These are phyloP conservation scores for Phataginus tricuspis DNA, from an alignment of 2,797 vertebrate species.

Conservation along the genomic window DNA sequence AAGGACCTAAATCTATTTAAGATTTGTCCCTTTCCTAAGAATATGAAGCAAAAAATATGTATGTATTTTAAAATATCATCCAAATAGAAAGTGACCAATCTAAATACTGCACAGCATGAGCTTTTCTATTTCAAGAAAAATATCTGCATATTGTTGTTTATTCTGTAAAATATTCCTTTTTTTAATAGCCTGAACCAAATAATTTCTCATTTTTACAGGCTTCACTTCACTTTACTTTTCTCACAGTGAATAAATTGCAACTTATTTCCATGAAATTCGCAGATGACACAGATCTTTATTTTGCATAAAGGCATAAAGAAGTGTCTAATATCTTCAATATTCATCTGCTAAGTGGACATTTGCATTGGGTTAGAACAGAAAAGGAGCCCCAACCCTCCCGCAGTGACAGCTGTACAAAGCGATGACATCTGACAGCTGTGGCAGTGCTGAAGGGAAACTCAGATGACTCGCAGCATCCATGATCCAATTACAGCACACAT, in stretches of 20 bases:
- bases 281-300: slow-evolving; percentile 98
- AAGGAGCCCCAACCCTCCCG: slow-evolving; percentile 93
- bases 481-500: slow-evolving; percentile 99
- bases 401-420: slow-evolving; percentile 96
- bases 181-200: slow-evolving; percentile 98
- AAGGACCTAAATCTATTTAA: slow-evolving; percentile 57
- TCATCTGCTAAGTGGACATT: slow-evolving; percentile 99
- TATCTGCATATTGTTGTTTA: slow-evolving; percentile 90
- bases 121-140: slow-evolving; percentile 74
- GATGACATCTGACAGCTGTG: slow-evolving; percentile 99
- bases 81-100: slow-evolving; percentile 53
- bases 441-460: slow-evolving; percentile 94
- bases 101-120: slow-evolving; percentile 70
- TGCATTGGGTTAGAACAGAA: slow-evolving; percentile 93
- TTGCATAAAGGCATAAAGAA: slow-evolving; percentile 99
- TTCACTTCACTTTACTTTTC: slow-evolving; percentile 94
- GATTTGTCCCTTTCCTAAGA: not conserved
- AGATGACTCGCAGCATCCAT: slow-evolving; percentile 95
- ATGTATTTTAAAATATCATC: slow-evolving; percentile 55
- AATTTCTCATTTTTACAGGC: slow-evolving; percentile 96
- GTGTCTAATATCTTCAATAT: slow-evolving; percentile 97
- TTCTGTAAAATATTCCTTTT: slow-evolving; percentile 88
- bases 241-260: slow-evolving; percentile 95
- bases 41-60: slow-evolving; percentile 10
- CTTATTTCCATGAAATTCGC: slow-evolving; percentile 99